Evolutionary conservation across 2,888 invertebrate genomes (phyloP), one percentile per base, ranked within the genome.

Genomic region (Calephelis perditalis): DNA sequence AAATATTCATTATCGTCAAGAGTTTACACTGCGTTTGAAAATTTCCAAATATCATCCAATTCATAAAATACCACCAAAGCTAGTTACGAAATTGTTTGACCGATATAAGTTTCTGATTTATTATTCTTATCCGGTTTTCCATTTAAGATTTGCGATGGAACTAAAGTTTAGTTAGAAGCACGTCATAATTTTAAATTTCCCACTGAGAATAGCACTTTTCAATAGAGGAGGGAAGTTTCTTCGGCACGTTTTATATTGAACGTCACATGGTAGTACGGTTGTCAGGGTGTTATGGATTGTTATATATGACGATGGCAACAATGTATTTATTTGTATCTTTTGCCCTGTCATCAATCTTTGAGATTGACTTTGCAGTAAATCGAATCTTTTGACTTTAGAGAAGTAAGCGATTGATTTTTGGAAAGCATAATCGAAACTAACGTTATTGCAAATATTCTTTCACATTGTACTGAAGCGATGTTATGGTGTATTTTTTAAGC

Each of bases 181-280:
- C 52, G 52, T 43, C 54, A 59, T 59, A 59, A 59, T 59, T 59
- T 55, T 35, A 59, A 59, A 59, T 54, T 59, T 54, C 55, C 43
- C n/a, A 47, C 47, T 47, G 47, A 57, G 49, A 59, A 59, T 36
- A 49, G 57, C 52, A 60, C 60, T 55, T 62, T 64, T 59, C 61
- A 59, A 56, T 59, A 55, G 47, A n/a, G 55, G 59, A 37, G 57
- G 40, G 57, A 62, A 62, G 46, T 63, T 64, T 65, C 36, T 52
- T 62, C 37, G 55, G 57, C 62, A 62, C 60, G 62, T 63, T 64
- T 62, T 64, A 66, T 65, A 67, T 65, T 66, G 59, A 59, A 62
- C 57, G 63, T 60, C 62, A 58, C 10, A 36, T 46, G 26, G 26
- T 26, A 56, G 59, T 45, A 45, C 26, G 57, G 57, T 57, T 57